A percentile compares a stretch with the other conserved stretches of the same genome.
phyloP scores from a whole-genome alignment of 2,797 vertebrate genomes.

The Diplodus sargus region DNA sequence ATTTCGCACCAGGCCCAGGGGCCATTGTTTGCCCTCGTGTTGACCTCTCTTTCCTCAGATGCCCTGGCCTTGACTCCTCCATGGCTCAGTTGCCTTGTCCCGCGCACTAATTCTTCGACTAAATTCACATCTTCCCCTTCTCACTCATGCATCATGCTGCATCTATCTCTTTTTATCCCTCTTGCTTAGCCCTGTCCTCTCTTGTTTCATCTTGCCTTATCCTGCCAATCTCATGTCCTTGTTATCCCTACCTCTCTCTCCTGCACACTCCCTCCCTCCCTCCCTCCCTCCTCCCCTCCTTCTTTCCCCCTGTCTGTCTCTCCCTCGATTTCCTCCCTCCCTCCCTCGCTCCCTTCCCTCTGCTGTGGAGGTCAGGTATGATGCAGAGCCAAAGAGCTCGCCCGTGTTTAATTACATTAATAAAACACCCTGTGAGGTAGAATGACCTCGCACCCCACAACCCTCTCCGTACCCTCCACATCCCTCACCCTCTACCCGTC shows the following conservation, averaged over 20 bases:
- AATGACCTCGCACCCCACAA: slow-evolving; percentile 76
- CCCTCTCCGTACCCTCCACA: slow-evolving; percentile 47
- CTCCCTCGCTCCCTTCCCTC: slow-evolving; percentile 38
- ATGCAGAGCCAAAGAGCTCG: slow-evolving; percentile 75
- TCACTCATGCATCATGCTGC: slow-evolving; percentile 65
- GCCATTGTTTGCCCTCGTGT: slow-evolving; percentile 64
- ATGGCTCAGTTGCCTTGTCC: slow-evolving; percentile 61
- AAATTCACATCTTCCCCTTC: slow-evolving; percentile 61
- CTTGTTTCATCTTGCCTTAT: slow-evolving; percentile 78
- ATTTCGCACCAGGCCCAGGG: slow-evolving; percentile 69
- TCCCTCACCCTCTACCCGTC: slow-evolving; percentile 42
- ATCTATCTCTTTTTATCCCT: slow-evolving; percentile 72
- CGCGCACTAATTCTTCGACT: slow-evolving; percentile 61
- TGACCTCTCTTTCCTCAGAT: slow-evolving; percentile 73
- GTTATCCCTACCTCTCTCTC: slow-evolving; percentile 66
- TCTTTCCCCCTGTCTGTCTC: slow-evolving; percentile 48
- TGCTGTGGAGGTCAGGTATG: slow-evolving; percentile 79
- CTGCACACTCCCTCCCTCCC: slow-evolving; percentile 27
- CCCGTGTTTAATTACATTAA: slow-evolving; percentile 85
- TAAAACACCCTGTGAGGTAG: slow-evolving; percentile 82
- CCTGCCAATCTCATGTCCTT: slow-evolving; percentile 80
- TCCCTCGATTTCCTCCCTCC: slow-evolving; percentile 32
- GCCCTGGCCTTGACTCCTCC: slow-evolving; percentile 68
- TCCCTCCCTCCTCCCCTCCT: slow-evolving; percentile 14
- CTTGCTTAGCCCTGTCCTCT: slow-evolving; percentile 70